Evolutionary conservation across 2,888 invertebrate genomes (phyloP).

Genomic region (Xestia xanthographa): DNA sequence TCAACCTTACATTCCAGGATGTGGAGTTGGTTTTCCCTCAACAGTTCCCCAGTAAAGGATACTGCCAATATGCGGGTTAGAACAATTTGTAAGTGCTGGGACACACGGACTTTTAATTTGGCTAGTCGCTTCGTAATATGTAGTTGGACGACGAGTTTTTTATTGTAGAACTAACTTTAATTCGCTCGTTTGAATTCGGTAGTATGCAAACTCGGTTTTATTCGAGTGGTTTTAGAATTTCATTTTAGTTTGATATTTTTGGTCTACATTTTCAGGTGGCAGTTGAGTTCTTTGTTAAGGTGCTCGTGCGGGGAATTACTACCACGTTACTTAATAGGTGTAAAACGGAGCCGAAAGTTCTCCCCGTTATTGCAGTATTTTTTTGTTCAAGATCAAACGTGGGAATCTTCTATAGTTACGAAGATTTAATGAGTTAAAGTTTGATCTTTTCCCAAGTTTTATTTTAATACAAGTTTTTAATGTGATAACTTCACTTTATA

Average conservation of each 20-base stretch:
- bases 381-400: too few relatives aligned
- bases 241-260: constrained; percentile 28
- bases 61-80: constrained; percentile 79
- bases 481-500: too few relatives aligned
- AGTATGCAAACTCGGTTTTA: constrained; percentile 27
- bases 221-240: constrained; percentile 28
- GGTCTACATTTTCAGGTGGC: constrained; percentile 1
- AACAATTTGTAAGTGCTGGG: constrained; percentile 77
- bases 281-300: background rate
- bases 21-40: constrained; percentile 54
- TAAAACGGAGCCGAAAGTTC: too few relatives aligned
- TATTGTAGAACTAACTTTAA: constrained; percentile 39
- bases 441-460: too few relatives aligned
- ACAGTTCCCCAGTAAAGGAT: constrained; percentile 54
- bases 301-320: background rate
- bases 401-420: too few relatives aligned
- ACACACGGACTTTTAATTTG: constrained; percentile 72
- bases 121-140: constrained; percentile 50
- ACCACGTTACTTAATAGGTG: background rate
- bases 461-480: too few relatives aligned
- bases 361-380: too few relatives aligned
- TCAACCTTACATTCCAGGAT: background rate
- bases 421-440: too few relatives aligned
- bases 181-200: constrained; percentile 43
- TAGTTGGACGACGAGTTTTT: constrained; percentile 22